phyloP scores from a whole-genome alignment of 2,113 vertebrate species.

The Strigops habroptila region DNA sequence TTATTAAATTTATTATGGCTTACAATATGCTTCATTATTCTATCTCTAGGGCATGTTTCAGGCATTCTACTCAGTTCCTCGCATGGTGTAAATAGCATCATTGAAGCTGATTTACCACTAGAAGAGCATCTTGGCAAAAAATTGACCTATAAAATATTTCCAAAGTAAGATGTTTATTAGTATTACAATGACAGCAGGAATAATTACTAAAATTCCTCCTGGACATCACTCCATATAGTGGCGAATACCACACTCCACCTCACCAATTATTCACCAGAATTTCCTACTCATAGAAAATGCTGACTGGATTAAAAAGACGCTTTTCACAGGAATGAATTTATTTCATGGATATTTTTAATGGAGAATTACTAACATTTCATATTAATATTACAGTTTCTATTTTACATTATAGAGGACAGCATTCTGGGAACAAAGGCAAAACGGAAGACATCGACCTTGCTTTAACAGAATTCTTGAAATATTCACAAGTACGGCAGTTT shows the following conservation, averaged over 20 bases:
- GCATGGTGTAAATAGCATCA: neutral
- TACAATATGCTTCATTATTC: neutral
- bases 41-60: neutral
- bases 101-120: neutral
- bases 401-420: neutral
- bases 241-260: neutral
- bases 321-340: constrained; percentile 13
- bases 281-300: neutral
- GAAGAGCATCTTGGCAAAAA: constrained; percentile 25
- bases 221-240: neutral
- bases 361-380: constrained; percentile 14
- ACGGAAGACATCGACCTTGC: neutral
- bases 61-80: neutral
- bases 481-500: neutral
- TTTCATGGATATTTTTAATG: constrained; percentile 25
- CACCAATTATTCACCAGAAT: constrained; percentile 27
- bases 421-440: neutral
- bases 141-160: neutral
- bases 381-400: neutral
- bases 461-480: neutral
- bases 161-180: constrained; percentile 16
- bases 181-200: neutral
- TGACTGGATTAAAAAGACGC: neutral
- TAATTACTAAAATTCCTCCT: constrained; percentile 53
- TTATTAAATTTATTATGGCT: neutral